Evolutionary conservation across 2,113 vertebrate species (phyloP), one percentile per base, ranked within the genome.

Genomic region (Corythaixoides concolor): DNA sequence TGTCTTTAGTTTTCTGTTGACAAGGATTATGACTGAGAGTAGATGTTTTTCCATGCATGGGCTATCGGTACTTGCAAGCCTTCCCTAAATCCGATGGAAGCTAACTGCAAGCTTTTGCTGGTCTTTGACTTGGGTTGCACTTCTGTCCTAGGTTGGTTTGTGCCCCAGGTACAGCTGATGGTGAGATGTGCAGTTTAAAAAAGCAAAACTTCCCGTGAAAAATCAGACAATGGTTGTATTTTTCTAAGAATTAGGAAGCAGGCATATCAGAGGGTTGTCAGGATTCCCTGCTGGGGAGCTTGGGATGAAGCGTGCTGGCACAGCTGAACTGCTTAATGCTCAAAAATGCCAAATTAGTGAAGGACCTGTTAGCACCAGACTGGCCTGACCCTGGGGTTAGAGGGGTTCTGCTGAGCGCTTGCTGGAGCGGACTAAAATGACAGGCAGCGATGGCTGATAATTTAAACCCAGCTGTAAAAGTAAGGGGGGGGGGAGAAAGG

Each of bases 1-100:
- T 35, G 85, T 52, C 74, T 33, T n/a, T 12, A 2, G 7, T 37
- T 75, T 47, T 21, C 68, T 43, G 13, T 5, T 15, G 49, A 15
- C 5, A n/a, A 7, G 28, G 62, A 1, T 59, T 12, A 17, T 20
- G 33, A 2, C 5, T 3, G 33, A 13, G 13, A 32, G 37, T 0
- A 2, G 81, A 1, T 16, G 22, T 11, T 60, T 47, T 30, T 12
- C 35, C 22, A 0, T 1, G 15, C 7, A 4, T 3, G 69, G 32
- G 21, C 41, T 35, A 9, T 21, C 23, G 8, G 60, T 15, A 1
- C 22, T 32, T 5, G 45, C 43, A 22, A 49, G 16, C 16, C 56
- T 70, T n/a, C 56, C 66, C 73, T 26, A 11, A 60, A 13, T 3
- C 22, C 16, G 28, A 6, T 14, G n/a, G 85, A 18, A 84, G 35